These are phyloP conservation scores for Telmatherina bonti DNA, from an alignment of 2,797 vertebrate species.

Conservation along the genomic window DNA sequence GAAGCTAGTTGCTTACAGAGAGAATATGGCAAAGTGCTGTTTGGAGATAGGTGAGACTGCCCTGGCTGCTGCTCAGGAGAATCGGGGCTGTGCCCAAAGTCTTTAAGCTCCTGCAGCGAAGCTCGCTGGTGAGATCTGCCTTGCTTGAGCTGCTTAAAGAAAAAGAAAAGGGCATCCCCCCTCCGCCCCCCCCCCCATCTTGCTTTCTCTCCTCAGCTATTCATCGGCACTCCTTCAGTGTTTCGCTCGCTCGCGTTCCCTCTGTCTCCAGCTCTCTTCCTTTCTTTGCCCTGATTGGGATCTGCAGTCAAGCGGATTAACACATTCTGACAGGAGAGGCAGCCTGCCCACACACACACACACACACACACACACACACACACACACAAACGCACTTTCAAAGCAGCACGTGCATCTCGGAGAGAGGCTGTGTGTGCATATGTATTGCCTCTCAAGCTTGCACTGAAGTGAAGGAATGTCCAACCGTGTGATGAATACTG, in stretches of 20 bases:
- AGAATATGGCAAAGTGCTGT: slow-evolving; percentile 23
- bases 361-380: slow-evolving; percentile 60
- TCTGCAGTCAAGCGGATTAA: slow-evolving; percentile 86
- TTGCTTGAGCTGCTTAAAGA: slow-evolving; percentile 56
- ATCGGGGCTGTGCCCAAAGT: slow-evolving; percentile 37
- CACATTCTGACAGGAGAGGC: slow-evolving; percentile 83
- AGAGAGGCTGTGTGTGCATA: slow-evolving; percentile 68
- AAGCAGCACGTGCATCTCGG: slow-evolving; percentile 69
- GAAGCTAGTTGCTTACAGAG: slow-evolving; percentile 12
- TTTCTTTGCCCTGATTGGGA: slow-evolving; percentile 82
- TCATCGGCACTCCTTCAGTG: slow-evolving; percentile 55
- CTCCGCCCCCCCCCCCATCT: slow-evolving; percentile 39
- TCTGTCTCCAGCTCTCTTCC: slow-evolving; percentile 64
- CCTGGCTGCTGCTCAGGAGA: slow-evolving; percentile 21
- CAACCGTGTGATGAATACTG: slow-evolving; percentile 52
- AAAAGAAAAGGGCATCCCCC: slow-evolving; percentile 58
- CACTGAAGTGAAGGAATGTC: slow-evolving; percentile 75
- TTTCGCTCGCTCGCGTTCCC: slow-evolving; percentile 51
- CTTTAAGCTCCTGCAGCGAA: slow-evolving; percentile 42
- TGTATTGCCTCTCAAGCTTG: slow-evolving; percentile 71
- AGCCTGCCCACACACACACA: slow-evolving; percentile 69
- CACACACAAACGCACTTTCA: slow-evolving; percentile 47
- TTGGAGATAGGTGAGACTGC: slow-evolving; percentile 13
- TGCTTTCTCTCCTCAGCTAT: slow-evolving; percentile 40
- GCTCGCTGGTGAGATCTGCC: slow-evolving; percentile 40